Base-by-base conservation (phyloP, 2,888 invertebrate genomes). In the Dasypogon diadema region DNA sequence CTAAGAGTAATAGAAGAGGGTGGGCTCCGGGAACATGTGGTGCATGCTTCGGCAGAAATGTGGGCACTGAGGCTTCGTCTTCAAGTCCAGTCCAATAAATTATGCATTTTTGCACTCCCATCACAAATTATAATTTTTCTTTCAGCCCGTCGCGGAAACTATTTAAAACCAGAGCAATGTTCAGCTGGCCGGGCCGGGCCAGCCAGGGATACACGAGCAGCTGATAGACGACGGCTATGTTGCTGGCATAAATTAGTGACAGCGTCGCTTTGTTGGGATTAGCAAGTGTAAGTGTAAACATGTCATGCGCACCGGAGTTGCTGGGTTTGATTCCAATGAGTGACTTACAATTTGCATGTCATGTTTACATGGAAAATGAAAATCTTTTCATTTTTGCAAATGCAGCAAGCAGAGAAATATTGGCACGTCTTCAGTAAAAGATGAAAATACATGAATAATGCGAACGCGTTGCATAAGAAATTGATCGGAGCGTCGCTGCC, bases 211-310 rank as follows among this genome's bases (percentile, higher is more conserved):
- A 12, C 37, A 24, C 16, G 10, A 16, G 48, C 65, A 14, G 54
- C 54, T 54, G 22, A 2, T 22, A n/a, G 10, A 26, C 65, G 42
- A 46, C 42, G 24, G 65, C 14, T 22, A 24, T 46, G 6, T 16
- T 51, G 21, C 37, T 8, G 58, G 65, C 48, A 48, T 26, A 48
- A 65, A 68, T 68, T 68, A 60, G 24, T 16, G 48, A 26, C 46
- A 16, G 14, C 24, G 48, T 24, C 48, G 34, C 22, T 68, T 42
- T 48, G 65, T 24, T 48, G 24, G 16, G 46, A 68, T 48, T 46
- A 68, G 48, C 65, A 48, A 68, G 65, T 68, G 65, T 68, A 68
- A 68, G 65, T 68, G 65, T 68, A 68, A 68, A 68, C 65, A 48
- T 24, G 48, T 26, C 65, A 68, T 68, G 65, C 48, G 65, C 65